Conservation (phyloP, 2,888 invertebrate species). For the Apantesis nais region DNA sequence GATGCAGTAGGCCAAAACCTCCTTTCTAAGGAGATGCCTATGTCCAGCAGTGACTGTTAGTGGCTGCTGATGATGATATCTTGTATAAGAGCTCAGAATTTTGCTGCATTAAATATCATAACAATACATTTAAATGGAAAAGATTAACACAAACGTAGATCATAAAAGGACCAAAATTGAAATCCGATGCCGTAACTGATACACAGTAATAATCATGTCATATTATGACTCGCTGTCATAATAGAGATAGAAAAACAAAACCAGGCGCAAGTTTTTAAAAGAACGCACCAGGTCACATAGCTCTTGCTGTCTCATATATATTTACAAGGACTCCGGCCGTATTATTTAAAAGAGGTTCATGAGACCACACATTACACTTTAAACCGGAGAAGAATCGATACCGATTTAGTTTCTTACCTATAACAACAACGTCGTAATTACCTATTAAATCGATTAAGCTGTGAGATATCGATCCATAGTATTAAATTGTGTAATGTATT, state of each 20-base stretch:
- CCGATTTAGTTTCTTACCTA: conserved; percentile 61
- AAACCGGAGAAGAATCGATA: conserved; percentile 62
- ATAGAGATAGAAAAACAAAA: conserved; percentile 61
- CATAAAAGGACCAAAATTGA: conserved; percentile 61
- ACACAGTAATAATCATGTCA: conserved; percentile 67
- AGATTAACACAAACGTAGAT: conserved; percentile 37
- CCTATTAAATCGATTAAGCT: conserved; percentile 66
- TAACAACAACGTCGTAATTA: conserved; percentile 63
- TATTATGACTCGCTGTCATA: conserved; percentile 72
- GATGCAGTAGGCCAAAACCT: not conserved
- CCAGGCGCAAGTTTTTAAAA: conserved; percentile 35
- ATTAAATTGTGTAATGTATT: conserved; percentile 67
- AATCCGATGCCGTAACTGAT: conserved; percentile 60
- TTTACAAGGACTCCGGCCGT: conserved; percentile 50
- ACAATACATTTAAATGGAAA: conserved; percentile 36
- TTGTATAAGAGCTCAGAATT: conserved; percentile 33
- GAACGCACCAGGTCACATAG: conserved; percentile 35
- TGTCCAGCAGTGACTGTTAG: too few relatives aligned
- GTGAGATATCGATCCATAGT: conserved; percentile 64
- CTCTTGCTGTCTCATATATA: conserved; percentile 36
- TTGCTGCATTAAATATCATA: conserved; percentile 2
- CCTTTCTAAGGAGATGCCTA: too few relatives aligned
- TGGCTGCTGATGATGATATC: conserved; percentile 34
- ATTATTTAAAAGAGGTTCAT: conserved; percentile 59
- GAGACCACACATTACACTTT: conserved; percentile 72